phyloP scores from a whole-genome alignment of 2,888 invertebrate species.

The Periphyllus acericola region DNA sequence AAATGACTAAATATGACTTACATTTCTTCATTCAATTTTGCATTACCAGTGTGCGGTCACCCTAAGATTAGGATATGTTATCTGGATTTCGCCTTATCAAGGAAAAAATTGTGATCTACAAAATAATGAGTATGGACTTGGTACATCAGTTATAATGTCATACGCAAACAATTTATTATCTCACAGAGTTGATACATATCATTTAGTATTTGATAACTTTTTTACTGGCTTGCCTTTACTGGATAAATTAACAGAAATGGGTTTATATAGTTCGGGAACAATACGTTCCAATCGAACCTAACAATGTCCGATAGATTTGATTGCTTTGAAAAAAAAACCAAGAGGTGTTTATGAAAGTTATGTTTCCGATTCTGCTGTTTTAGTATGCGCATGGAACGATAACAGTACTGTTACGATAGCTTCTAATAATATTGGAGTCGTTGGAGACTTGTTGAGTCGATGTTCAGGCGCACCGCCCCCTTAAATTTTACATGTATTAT shows the following conservation, averaged over 20 bases:
- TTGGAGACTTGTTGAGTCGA: too few relatives aligned
- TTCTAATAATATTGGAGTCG: constrained; percentile 39
- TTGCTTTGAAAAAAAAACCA: constrained; percentile 28
- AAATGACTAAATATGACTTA: too few relatives aligned
- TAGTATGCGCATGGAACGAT: constrained; percentile 61
- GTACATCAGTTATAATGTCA: constrained; percentile 4
- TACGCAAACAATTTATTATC: constrained; percentile 10
- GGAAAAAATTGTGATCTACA: not conserved
- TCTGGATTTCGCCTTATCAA: constrained; percentile 15
- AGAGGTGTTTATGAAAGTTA: constrained; percentile 38
- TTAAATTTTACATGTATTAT: constrained; percentile 50
- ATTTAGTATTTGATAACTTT: constrained; percentile 53
- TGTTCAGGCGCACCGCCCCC: constrained; percentile 63
- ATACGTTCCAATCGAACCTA: constrained; percentile 42
- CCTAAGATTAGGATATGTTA: constrained; percentile 19
- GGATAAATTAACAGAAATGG: constrained; percentile 32
- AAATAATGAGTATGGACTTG: constrained; percentile 9
- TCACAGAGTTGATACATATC: not conserved
- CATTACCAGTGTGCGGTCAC: too few relatives aligned
- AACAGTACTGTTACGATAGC: constrained; percentile 18
- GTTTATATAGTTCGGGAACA: constrained; percentile 50
- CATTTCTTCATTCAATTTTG: too few relatives aligned
- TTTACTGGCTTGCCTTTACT: constrained; percentile 42
- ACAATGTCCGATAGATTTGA: not conserved
- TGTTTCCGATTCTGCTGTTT: constrained; percentile 28